These are phyloP conservation scores for Turnix velox DNA, from an alignment of 2,113 vertebrate genomes.

Conservation along the genomic window DNA sequence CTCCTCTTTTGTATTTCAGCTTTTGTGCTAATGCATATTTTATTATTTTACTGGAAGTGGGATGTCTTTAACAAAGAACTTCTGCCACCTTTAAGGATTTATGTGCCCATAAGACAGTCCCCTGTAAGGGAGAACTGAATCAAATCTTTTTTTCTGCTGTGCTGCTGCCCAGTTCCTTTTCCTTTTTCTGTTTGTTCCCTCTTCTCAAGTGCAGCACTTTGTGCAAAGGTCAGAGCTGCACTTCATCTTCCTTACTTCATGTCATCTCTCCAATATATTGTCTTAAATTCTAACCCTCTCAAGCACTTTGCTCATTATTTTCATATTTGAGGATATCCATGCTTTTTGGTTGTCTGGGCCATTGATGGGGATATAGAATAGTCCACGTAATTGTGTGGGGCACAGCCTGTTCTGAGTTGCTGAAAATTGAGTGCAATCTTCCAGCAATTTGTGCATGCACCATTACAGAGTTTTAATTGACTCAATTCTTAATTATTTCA, in stretches of 20 bases:
- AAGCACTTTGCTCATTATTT: background rate
- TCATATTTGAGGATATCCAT: background rate
- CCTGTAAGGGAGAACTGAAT: background rate
- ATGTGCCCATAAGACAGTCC: background rate
- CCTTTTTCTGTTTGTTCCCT: background rate
- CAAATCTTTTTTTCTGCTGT: background rate
- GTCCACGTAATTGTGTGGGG: background rate
- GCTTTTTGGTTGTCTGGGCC: background rate
- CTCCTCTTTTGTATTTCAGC: background rate
- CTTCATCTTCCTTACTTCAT: background rate
- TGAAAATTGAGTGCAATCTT: background rate
- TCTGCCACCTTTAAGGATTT: background rate
- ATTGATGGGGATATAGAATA: background rate
- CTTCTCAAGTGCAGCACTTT: background rate
- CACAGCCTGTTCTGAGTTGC: background rate
- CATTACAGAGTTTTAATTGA: background rate
- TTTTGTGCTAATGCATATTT: background rate
- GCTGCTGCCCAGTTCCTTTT: background rate
- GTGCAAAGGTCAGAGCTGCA: accelerated
- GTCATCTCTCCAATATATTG: background rate
- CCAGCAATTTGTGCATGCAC: background rate
- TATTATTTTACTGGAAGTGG: background rate
- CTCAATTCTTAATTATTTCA: background rate
- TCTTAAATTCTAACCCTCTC: background rate
- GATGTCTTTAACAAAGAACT: background rate